Base-by-base conservation (phyloP, 2,888 invertebrate species). In the Drosophila eohydei region DNA sequence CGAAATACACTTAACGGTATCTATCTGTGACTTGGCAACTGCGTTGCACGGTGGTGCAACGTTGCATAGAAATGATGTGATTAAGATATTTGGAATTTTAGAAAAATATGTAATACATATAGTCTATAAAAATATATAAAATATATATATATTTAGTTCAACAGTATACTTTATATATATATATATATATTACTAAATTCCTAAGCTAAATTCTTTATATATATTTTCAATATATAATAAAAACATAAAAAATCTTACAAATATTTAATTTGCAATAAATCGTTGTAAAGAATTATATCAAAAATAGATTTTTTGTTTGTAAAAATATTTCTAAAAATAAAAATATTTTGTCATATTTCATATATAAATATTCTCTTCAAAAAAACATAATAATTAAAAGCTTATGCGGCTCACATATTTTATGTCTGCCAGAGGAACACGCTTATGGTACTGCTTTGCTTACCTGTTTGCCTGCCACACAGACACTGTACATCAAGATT, bases 1-100 rank as follows among this genome's bases (percentile, higher is more conserved):
- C 46, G 26, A 79, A 86, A 83, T 81, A 77, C 74, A 81, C 81
- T 66, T 52, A 68, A 57, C 77, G 67, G 72, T 68, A 26, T 36
- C 68, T 71, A 55, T 58, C 58, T 61, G 58, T 32, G 36, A n/a
- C 62, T 62, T 77, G 61, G 48, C 56, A 63, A 65, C 60, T 30
- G 43, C 12, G 28, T 14, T 56, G 67, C 54, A 88, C 85, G 36
- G 83, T 88, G 88, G 65, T 28, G 28, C 52, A 41, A 56, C 11
- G 1, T 41, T 46, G 58, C 11, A 41, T 30, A 32, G 14, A 46
- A 66, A 50, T 38, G 28, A 28, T 11, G n/a, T 26, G 28, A n/a
- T 14, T 21, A 11, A 21, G 21, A 11, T n/a, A 26, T 3, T 0
- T n/a, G 8, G 28, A 28, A 28, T 21, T 21, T 43, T 4, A 4